phyloP scores from a whole-genome alignment of 2,797 vertebrate genomes.

The Peromyscus attwateri region DNA sequence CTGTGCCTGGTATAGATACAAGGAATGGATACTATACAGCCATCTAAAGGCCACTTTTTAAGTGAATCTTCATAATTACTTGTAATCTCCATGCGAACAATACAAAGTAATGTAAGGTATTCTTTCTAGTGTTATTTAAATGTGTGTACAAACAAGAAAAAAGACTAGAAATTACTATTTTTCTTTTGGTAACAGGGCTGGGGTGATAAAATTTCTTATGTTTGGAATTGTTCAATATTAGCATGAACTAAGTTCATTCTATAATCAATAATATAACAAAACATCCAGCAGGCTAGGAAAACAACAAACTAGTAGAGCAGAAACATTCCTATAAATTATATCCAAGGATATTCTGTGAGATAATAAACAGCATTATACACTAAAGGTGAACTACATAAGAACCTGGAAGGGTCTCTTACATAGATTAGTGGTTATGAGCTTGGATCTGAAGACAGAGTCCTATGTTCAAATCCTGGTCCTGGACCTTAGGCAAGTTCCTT shows the following conservation, averaged over 20 bases:
- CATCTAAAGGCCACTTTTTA: neutral
- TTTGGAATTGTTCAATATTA: conserved; percentile 61
- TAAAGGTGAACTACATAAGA: conserved; percentile 63
- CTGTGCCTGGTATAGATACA: neutral
- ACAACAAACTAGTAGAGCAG: conserved; percentile 37
- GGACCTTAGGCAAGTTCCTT: conserved; percentile 76
- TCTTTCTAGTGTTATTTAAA: conserved; percentile 32
- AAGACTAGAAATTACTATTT: conserved; percentile 16
- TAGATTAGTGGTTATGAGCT: conserved; percentile 74
- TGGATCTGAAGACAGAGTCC: conserved; percentile 75
- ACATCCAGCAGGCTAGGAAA: conserved; percentile 41
- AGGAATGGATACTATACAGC: neutral
- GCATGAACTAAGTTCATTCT: conserved; percentile 44
- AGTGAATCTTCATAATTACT: neutral
- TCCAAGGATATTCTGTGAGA: conserved; percentile 27
- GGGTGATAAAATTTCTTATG: neutral
- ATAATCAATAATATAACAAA: conserved; percentile 53
- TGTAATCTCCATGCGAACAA: conserved; percentile 6
- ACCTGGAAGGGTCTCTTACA: conserved; percentile 74
- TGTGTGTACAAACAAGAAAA: neutral
- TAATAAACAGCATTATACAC: conserved; percentile 52
- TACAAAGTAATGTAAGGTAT: conserved; percentile 35
- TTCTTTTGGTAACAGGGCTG: conserved; percentile 21
- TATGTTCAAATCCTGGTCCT: conserved; percentile 75
- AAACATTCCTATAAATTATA: conserved; percentile 40